phyloP scores from a whole-genome alignment of 1,140 invertebrate genomes.

The Aphis craccivora region DNA sequence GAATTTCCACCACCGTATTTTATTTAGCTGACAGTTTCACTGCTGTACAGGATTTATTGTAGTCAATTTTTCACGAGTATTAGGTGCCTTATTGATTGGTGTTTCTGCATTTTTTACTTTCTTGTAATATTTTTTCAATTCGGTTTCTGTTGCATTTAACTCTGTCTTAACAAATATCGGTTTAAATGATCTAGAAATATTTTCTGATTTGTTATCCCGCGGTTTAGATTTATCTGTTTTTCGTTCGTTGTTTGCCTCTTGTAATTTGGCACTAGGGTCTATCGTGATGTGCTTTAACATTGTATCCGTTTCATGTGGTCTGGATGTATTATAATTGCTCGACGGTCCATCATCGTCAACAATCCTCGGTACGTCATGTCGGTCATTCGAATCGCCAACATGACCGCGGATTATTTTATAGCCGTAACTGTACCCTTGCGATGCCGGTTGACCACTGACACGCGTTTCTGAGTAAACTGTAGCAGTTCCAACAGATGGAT shows the following conservation, averaged over 20 bases:
- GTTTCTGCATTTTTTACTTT: not conserved
- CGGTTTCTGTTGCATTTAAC: not conserved
- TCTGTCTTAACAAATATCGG: not conserved
- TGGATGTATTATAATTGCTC: slow-evolving; percentile 62
- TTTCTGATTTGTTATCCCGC: not conserved
- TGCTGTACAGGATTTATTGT: not conserved
- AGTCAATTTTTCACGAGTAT: not conserved
- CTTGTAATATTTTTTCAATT: slow-evolving; percentile 26
- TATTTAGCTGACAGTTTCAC: not conserved
- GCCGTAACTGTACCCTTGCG: slow-evolving; percentile 62
- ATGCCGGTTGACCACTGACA: slow-evolving; percentile 59
- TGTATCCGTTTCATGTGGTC: slow-evolving; percentile 69
- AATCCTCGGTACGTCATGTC: slow-evolving; percentile 59
- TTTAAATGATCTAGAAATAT: not conserved
- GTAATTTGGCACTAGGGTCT: not conserved
- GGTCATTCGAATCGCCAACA: slow-evolving; percentile 61
- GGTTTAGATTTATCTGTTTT: not conserved
- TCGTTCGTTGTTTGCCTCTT: not conserved
- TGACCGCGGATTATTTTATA: slow-evolving; percentile 61
- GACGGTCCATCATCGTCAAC: slow-evolving; percentile 61
- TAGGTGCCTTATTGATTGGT: not conserved
- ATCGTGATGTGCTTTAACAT: slow-evolving; percentile 64
- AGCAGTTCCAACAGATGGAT: not conserved
- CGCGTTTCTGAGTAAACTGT: not conserved
- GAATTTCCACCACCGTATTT: slow-evolving; percentile 1